Percentiles rank a stretch among this genome's conserved stretches.
Conservation (phyloP, 2,797 vertebrate genomes). For the Rhynchotus rufescens region DNA sequence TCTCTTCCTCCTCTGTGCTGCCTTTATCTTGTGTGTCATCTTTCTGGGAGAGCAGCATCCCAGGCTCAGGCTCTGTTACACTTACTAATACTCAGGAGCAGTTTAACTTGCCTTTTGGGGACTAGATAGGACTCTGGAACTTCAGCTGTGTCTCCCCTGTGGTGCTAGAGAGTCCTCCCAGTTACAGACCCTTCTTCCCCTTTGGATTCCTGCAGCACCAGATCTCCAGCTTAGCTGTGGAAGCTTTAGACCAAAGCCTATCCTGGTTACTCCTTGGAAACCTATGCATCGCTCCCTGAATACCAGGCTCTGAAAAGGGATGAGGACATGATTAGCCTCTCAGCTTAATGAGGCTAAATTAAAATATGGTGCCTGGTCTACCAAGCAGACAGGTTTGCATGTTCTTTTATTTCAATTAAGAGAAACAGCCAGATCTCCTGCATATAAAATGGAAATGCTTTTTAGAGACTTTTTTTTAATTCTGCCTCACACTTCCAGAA, state of each 20-base stretch:
- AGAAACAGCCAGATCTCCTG: background rate
- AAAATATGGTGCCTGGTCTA: background rate
- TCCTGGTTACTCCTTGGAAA: background rate
- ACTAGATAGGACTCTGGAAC: background rate
- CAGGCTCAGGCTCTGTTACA: background rate
- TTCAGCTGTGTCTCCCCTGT: background rate
- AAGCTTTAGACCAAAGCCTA: background rate
- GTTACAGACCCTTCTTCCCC: background rate
- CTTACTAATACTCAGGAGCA: background rate
- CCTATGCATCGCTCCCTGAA: background rate
- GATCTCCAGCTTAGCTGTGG: accelerated
- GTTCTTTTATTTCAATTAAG: background rate
- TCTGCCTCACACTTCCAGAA: background rate
- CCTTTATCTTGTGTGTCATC: background rate
- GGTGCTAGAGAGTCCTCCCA: background rate
- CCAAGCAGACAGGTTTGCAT: background rate
- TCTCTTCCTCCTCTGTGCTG: background rate
- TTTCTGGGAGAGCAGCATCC: background rate
- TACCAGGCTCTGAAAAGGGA: background rate
- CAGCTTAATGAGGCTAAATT: background rate
- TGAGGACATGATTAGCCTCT: background rate
- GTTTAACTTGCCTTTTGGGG: background rate
- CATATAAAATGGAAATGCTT: background rate
- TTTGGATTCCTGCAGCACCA: background rate
- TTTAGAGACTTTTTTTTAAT: too few relatives aligned